Conservation (phyloP, 2,113 vertebrate genomes). For the Phylloscopus trochilus region DNA sequence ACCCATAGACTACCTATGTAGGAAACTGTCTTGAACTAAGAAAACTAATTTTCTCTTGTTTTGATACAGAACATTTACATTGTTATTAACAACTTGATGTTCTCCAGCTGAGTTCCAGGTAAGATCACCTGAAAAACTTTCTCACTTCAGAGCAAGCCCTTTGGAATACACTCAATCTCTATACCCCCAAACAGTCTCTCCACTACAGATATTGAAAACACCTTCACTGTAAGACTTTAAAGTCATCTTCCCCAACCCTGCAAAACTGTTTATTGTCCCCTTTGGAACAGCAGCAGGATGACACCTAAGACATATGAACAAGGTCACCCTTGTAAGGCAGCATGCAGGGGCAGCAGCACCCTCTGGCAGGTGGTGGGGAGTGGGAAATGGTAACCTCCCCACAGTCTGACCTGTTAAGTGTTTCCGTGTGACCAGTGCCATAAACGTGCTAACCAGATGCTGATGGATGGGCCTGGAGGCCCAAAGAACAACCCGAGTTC, state of each 20-base stretch:
- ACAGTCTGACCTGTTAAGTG: neutral
- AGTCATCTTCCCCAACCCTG: neutral
- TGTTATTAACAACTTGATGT: neutral
- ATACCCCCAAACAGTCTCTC: rapidly evolving
- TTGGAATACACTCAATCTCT: neutral
- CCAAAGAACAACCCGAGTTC: neutral
- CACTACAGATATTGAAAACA: neutral
- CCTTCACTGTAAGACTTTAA: neutral
- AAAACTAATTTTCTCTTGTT: neutral
- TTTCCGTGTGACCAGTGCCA: neutral
- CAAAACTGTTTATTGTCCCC: neutral
- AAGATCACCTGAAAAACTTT: neutral
- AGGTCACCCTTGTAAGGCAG: neutral
- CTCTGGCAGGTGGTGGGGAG: neutral
- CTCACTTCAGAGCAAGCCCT: neutral
- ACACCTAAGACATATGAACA: neutral
- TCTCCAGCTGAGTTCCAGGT: neutral
- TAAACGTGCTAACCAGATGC: constrained; percentile 60
- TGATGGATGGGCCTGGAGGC: constrained; percentile 50
- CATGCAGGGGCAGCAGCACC: neutral
- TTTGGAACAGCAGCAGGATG: neutral
- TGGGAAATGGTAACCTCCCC: neutral
- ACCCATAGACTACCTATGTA: neutral
- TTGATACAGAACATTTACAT: neutral
- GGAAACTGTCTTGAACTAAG: neutral